Evolutionary conservation across 2,113 vertebrate species (phyloP), one percentile per base, ranked within the genome.

Genomic region (Gambusia holbrooki): DNA sequence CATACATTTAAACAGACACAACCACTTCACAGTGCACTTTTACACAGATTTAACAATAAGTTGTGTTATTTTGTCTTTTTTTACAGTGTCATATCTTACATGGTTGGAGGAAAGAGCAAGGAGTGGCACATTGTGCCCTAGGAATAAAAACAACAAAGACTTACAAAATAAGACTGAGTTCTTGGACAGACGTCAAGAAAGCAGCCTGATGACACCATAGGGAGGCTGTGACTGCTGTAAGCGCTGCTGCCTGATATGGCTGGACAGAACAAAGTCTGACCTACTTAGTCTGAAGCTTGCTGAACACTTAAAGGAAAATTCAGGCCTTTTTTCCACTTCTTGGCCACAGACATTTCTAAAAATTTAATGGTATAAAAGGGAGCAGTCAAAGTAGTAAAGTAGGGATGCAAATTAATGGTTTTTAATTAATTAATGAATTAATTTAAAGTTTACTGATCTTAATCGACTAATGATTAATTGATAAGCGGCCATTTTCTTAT

Each of bases 61-160:
- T 10, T 17, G 63, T 17, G 35, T 73, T 27, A 25, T 73, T 68
- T 65, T 78, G 33, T 66, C 2, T 10, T 11, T 37, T 13, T 65
- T 22, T 22, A 51, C 8, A 8, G 6, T 1, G 5, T 51, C 6
- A 25, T n/a, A 25, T n/a, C 22, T 6, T 25, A n/a, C 6, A 25
- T 54, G 22, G 7, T 54, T 10, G 22, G 51, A 58, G 51, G 25
- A n/a, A 25, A n/a, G 51, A 58, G 8, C 10, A 58, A 58, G 51
- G 51, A 58, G 51, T 58, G 51, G 51, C 51, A 25, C 9, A 22
- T n/a, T 48, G 29, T 22, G 65, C 77, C 64, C 0, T 5, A 61
- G 10, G 29, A 84, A 63, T 74, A 45, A 60, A 42, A 45, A 79
- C 74, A 71, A 81, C 58, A 66, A 82, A 80, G 51, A 72, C 71